Evolutionary conservation across 2,113 vertebrate species (phyloP).

Genomic region (Mesocricetus auratus): DNA sequence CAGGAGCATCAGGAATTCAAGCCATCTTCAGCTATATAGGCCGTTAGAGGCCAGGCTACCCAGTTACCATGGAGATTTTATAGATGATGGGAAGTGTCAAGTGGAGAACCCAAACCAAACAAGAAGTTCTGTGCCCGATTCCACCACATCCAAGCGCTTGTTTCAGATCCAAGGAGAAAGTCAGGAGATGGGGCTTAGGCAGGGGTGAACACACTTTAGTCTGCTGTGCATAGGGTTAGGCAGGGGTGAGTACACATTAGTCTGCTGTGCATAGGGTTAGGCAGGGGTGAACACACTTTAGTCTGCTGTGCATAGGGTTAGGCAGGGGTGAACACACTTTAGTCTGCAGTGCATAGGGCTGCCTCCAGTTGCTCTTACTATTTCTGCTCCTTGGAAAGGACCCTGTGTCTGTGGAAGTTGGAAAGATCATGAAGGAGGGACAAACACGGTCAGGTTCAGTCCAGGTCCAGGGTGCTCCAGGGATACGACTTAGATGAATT

Average conservation of each 20-base stretch:
- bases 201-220: no score
- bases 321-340: not conserved
- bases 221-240: no score
- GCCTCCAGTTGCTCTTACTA: accelerated
- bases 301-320: not conserved
- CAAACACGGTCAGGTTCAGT: not conserved
- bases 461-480: no score
- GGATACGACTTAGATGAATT: accelerated
- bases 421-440: no score
- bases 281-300: no score
- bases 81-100: not conserved
- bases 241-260: no score
- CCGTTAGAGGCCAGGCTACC: not conserved
- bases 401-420: accelerated
- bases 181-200: not conserved
- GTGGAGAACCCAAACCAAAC: not conserved
- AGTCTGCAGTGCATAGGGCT: not conserved
- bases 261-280: no score
- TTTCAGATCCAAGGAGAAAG: not conserved
- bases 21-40: not conserved
- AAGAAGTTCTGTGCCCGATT: not conserved
- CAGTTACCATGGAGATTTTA: not conserved
- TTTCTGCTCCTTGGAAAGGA: not conserved
- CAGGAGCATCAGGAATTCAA: not conserved
- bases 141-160: not conserved